phyloP scores from a whole-genome alignment of 2,888 invertebrate genomes.

The Mesochorus sp. region DNA sequence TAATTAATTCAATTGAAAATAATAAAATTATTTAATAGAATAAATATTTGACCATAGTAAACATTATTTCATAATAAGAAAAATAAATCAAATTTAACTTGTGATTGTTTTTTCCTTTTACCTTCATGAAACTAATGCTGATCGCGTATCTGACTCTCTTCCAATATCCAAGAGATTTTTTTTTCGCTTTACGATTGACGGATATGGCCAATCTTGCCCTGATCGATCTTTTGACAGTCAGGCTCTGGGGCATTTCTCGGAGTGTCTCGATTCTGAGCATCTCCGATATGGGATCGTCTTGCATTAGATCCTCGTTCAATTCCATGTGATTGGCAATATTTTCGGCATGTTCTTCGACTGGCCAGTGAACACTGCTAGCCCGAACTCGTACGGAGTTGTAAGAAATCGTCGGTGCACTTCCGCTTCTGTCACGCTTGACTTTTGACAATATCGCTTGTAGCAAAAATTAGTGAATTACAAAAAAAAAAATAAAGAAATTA shows the following conservation, averaged over 20 bases:
- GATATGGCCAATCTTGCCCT: conserved; percentile 86
- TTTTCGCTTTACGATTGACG: conserved; percentile 83
- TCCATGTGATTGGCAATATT: conserved; percentile 87
- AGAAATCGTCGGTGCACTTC: conserved; percentile 16
- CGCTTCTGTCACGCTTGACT: conserved; percentile 20
- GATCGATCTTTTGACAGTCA: conserved; percentile 87
- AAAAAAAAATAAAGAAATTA: neutral
- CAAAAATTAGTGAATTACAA: too few species aligned
- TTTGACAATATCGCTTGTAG: conserved; percentile 40
- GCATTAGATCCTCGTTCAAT: conserved; percentile 86
- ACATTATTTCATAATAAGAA: too few species aligned
- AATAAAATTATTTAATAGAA: too few species aligned
- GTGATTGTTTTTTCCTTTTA: conserved; percentile 66
- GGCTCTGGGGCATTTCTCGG: conserved; percentile 87
- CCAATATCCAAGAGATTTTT: conserved; percentile 83
- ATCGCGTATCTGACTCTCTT: conserved; percentile 85
- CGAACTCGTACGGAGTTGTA: conserved; percentile 42
- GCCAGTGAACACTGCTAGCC: conserved; percentile 44
- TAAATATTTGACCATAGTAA: too few species aligned
- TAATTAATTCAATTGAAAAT: too few species aligned
- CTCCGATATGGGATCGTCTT: conserved; percentile 86
- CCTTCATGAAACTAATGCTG: conserved; percentile 85
- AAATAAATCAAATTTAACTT: neutral
- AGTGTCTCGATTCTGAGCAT: conserved; percentile 86
- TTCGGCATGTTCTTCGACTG: conserved; percentile 83